Conservation (phyloP, 1,140 invertebrate genomes). For the Lasioglossum baleicum region DNA sequence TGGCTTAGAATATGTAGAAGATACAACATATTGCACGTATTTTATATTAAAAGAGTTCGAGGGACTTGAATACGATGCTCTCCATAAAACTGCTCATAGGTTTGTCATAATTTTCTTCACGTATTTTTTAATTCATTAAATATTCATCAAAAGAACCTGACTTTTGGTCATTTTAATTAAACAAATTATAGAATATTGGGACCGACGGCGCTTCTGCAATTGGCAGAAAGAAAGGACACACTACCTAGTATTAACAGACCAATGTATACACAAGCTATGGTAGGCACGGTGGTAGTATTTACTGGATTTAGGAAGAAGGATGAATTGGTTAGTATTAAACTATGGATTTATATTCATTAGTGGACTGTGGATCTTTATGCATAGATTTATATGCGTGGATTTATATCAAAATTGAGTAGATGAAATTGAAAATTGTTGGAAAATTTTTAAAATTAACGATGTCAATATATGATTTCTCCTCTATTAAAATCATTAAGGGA, state of each 20-base stretch:
- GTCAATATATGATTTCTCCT: too few species aligned
- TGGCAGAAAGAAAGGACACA: conserved; percentile 85
- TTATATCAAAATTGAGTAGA: too few species aligned
- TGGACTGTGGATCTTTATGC: too few species aligned
- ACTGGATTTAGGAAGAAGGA: conserved; percentile 93
- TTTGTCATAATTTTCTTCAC: conserved; percentile 53
- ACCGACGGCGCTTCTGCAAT: conserved; percentile 87
- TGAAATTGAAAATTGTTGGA: too few species aligned
- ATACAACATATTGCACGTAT: conserved; percentile 83
- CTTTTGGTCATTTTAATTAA: conserved; percentile 34
- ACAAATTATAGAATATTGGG: conserved; percentile 84
- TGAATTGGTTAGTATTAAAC: conserved; percentile 85
- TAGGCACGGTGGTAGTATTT: conserved; percentile 91
- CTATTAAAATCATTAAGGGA: too few species aligned
- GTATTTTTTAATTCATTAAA: not conserved
- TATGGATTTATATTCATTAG: conserved; percentile 30
- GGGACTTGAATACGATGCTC: conserved; percentile 83
- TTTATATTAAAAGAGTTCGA: conserved; percentile 87
- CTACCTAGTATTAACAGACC: conserved; percentile 87
- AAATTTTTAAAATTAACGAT: too few species aligned
- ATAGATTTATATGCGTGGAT: too few species aligned
- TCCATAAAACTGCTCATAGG: conserved; percentile 85
- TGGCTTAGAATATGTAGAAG: conserved; percentile 82
- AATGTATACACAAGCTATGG: conserved; percentile 92
- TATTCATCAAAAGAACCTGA: conserved; percentile 18